A percentile compares a stretch with the other conserved stretches of the same genome.
Conservation (phyloP, 1,140 invertebrate genomes). For the Zaprionus taronus region DNA sequence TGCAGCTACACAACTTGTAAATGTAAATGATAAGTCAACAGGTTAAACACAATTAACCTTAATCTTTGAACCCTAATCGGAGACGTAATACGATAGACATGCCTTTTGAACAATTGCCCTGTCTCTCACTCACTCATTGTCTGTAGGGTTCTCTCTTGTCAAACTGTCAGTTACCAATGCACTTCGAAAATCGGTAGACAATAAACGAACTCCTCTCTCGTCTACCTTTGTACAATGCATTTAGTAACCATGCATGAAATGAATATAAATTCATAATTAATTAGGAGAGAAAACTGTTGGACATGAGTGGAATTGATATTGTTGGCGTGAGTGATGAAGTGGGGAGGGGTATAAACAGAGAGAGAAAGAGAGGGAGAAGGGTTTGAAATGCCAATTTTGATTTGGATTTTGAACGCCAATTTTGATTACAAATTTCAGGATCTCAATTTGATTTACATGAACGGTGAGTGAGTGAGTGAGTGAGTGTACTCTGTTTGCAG, state of each 20-base stretch:
- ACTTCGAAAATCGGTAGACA: background rate
- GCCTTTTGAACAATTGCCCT: background rate
- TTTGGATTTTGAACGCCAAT: background rate
- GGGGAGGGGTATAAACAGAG: too few relatives aligned
- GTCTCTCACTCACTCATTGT: too few relatives aligned
- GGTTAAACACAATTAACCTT: background rate
- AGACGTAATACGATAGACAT: background rate
- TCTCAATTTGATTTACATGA: constrained; percentile 5
- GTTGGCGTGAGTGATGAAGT: too few relatives aligned
- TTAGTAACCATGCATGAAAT: background rate
- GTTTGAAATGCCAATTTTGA: background rate
- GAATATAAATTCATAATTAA: constrained; percentile 2
- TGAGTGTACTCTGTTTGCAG: background rate
- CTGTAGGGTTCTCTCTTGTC: background rate
- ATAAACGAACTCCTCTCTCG: background rate
- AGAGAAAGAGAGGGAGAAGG: too few relatives aligned
- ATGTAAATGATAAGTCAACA: background rate
- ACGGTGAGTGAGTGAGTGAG: background rate
- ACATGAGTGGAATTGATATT: background rate
- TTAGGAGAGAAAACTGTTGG: background rate
- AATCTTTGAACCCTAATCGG: background rate
- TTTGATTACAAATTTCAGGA: background rate
- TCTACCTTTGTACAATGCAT: background rate
- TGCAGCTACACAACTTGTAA: background rate
- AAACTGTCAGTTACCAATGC: background rate